A percentile compares a stretch with the other conserved stretches of the same genome.
Evolutionary conservation across 2,888 invertebrate genomes (phyloP).

Genomic region (Drosophila planitibia): DNA sequence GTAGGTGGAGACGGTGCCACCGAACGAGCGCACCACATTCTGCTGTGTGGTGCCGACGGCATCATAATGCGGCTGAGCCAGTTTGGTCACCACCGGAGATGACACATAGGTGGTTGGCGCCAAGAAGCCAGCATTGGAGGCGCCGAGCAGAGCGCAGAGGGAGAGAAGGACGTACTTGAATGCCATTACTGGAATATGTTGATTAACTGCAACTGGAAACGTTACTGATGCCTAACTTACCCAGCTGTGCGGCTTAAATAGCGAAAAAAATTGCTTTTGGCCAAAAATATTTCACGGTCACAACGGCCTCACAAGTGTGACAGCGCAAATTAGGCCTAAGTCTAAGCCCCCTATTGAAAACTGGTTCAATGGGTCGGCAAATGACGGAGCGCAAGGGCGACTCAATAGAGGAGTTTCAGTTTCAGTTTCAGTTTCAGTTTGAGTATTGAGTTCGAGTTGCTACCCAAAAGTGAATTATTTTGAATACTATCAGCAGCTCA

Average conservation of each 20-base stretch:
- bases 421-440: constrained; percentile 11
- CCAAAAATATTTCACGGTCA: constrained; percentile 71
- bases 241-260: constrained; percentile 59
- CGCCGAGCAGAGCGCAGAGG: constrained; percentile 87
- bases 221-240: constrained; percentile 64
- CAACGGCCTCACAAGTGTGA: constrained; percentile 47
- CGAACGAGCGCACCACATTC: constrained; percentile 87
- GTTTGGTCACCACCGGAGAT: constrained; percentile 75
- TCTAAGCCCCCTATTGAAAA: constrained; percentile 39
- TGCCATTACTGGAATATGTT: constrained; percentile 70
- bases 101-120: constrained; percentile 68
- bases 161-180: constrained; percentile 87
- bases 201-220: constrained; percentile 42
- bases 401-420: constrained; percentile 9
- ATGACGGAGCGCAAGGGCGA: constrained; percentile 17
- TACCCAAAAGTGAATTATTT: constrained; percentile 66
- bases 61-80: constrained; percentile 79
- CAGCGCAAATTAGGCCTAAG: constrained; percentile 72
- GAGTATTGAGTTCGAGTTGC: neutral
- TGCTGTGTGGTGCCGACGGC: constrained; percentile 86
- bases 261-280: constrained; percentile 34
- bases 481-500: constrained; percentile 76
- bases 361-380: constrained; percentile 67
- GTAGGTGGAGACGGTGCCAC: constrained; percentile 87
- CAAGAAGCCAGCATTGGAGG: constrained; percentile 88